Base-by-base conservation (phyloP, 1,140 invertebrate genomes). In the Caerostris extrusa region DNA sequence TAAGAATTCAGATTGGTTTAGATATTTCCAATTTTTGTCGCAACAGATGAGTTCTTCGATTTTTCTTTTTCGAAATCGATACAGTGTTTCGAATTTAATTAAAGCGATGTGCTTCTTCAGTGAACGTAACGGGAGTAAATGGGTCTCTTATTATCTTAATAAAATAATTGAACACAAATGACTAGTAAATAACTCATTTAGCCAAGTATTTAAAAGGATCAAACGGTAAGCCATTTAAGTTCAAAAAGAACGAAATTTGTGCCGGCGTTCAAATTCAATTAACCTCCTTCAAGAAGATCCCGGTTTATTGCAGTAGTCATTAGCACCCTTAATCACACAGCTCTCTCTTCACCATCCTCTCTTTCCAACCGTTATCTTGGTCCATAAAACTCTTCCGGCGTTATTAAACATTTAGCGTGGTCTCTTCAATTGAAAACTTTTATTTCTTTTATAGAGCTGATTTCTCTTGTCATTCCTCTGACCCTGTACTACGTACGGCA, bases 381-480 rank as follows among this genome's bases (percentile, higher is more conserved):
- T n/a, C 34, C 85, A 87, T 87, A 87, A 87, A 87, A 87, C 85
- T 61, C 85, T 64, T n/a, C 60, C 58, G 55, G 53, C 85, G 85
- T 87, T 87, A 87, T 87, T 87, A 87, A 87, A 55, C 85, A 87
- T 64, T 64, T 50, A 60, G 71, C 19, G 19, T 12, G 34, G 71
- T 50, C 71, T 34, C 71, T 19, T 50, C 57, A 87, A 87, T 60
- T 64, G 85, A 87, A 67, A 87, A 87, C 85, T 87, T 87, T 87
- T 87, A 87, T 87, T 87, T 64, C 85, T 61, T 87, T 87, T 61
- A 87, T 87, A 87, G 85, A 87, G 85, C 85, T 87, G 85, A 87
- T 87, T 87, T 87, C 57, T 50, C 56, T 87, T 87, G 85, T 87
- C 85, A 87, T 64, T 58, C 3, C 4, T 61, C 34, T 77, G 58